phyloP scores from a whole-genome alignment of 2,888 invertebrate genomes.

The Aspidiotus destructor region DNA sequence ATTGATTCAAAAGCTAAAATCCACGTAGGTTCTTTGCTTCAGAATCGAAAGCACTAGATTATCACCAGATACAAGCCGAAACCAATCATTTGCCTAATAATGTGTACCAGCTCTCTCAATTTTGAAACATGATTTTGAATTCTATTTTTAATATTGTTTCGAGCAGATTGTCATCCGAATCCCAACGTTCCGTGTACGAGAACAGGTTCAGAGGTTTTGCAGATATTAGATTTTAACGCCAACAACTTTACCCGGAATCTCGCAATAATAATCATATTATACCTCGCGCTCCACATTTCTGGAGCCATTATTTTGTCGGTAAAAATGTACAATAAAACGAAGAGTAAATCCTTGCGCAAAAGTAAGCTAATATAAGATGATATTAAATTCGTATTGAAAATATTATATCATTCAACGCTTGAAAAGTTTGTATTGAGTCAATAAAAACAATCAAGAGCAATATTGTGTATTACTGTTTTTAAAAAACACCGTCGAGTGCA shows the following conservation, averaged over 20 bases:
- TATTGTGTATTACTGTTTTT: too few relatives aligned
- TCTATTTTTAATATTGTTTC: too few relatives aligned
- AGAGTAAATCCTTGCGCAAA: background rate
- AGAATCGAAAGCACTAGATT: too few relatives aligned
- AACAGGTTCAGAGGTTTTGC: constrained; percentile 61
- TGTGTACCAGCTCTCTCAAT: too few relatives aligned
- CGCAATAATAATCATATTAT: constrained; percentile 11
- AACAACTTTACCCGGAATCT: constrained; percentile 1
- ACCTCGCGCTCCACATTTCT: background rate
- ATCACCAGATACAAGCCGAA: too few relatives aligned
- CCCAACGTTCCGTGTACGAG: constrained; percentile 60
- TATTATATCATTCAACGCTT: background rate
- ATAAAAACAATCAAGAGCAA: too few relatives aligned
- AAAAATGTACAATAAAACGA: constrained; percentile 16
- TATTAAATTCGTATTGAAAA: background rate
- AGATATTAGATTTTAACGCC: constrained; percentile 59
- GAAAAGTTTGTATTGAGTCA: too few relatives aligned
- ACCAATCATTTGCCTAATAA: too few relatives aligned
- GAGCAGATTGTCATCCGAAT: constrained; percentile 36
- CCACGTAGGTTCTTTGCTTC: too few relatives aligned
- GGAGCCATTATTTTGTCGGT: background rate
- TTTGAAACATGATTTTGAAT: too few relatives aligned
- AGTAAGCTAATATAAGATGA: background rate
- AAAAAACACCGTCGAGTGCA: too few relatives aligned
- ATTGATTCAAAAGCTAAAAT: too few relatives aligned